Conservation (phyloP, 2,797 vertebrate genomes). For the Neostethus bicornis region DNA sequence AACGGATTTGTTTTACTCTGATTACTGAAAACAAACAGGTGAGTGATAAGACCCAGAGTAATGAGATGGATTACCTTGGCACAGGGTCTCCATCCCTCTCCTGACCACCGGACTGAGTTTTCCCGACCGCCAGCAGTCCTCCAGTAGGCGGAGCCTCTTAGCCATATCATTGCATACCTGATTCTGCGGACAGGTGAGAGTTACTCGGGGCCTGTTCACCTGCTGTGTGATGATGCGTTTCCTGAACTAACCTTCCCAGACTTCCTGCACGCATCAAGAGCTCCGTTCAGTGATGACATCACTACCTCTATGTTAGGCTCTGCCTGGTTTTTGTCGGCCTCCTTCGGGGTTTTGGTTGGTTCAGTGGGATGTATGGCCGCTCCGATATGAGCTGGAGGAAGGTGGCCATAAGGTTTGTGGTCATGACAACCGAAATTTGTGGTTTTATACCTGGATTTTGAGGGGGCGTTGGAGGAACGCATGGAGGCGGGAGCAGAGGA, state of each 20-base stretch:
- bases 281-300: constrained; percentile 74
- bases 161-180: constrained; percentile 90
- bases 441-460: constrained; percentile 43
- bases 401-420: not conserved
- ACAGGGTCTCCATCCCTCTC: constrained; percentile 85
- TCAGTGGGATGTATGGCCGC: constrained; percentile 18
- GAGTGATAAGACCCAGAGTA: too few species aligned
- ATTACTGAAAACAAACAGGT: not conserved
- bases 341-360: constrained; percentile 31
- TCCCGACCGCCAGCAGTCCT: constrained; percentile 85
- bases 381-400: constrained; percentile 30
- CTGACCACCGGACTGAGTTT: constrained; percentile 86
- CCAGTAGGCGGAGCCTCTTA: constrained; percentile 84
- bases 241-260: constrained; percentile 76
- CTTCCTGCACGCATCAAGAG: constrained; percentile 80
- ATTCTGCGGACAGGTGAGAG: constrained; percentile 75
- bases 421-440: not conserved
- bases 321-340: constrained; percentile 33
- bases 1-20: too few species aligned
- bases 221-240: constrained; percentile 3
- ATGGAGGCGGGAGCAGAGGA: constrained; percentile 30
- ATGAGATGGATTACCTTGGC: constrained; percentile 75
- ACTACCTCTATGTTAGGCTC: constrained; percentile 76
- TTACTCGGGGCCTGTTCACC: too few species aligned
- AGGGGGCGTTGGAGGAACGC: constrained; percentile 36